phyloP scores from a whole-genome alignment of 2,888 invertebrate genomes.

The Eupithecia subumbrata region DNA sequence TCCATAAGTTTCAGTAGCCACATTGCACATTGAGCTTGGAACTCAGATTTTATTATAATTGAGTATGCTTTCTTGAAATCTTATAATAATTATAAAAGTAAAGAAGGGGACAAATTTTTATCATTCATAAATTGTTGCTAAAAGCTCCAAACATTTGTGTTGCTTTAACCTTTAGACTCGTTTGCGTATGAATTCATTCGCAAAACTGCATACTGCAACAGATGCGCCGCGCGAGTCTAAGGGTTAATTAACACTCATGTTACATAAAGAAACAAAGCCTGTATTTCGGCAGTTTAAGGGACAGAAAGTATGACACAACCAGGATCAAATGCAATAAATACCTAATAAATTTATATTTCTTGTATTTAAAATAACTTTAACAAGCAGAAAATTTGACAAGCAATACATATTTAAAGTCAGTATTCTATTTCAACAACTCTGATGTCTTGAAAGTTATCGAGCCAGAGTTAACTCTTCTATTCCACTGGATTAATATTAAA shows the following conservation, averaged over 20 bases:
- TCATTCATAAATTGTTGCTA: not conserved
- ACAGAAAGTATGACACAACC: constrained; percentile 2
- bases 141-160: not conserved
- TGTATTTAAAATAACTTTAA: not conserved
- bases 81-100: not conserved
- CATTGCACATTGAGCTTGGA: constrained; percentile 69
- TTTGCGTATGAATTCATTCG: too few relatives aligned
- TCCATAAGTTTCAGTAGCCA: constrained; percentile 57
- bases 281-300: not conserved
- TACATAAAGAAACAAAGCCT: not conserved
- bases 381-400: not conserved
- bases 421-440: not conserved
- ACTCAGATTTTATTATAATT: constrained; percentile 58
- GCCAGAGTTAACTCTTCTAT: not conserved
- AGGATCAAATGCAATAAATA: not conserved
- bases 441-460: not conserved
- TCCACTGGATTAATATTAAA: constrained; percentile 52
- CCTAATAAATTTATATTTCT: not conserved
- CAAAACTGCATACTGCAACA: too few relatives aligned
- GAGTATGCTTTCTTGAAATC: constrained; percentile 59
- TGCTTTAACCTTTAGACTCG: too few relatives aligned
- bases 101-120: not conserved
- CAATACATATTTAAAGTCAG: not conserved
- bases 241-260: not conserved
- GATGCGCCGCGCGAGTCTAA: too few relatives aligned